Conservation (phyloP, 2,888 invertebrate species). For the Hylaea fasciaria region DNA sequence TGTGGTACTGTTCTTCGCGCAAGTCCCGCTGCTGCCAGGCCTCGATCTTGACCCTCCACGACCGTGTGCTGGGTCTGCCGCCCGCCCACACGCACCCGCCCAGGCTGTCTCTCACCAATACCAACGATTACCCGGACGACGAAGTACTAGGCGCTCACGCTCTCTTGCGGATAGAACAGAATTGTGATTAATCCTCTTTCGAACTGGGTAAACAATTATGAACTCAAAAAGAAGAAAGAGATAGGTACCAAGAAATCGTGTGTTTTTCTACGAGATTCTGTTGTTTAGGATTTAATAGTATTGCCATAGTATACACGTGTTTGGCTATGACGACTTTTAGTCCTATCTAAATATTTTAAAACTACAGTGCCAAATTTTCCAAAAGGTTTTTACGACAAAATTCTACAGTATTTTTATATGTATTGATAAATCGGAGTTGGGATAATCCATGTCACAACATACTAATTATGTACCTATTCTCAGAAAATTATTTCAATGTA, state of each 20-base stretch:
- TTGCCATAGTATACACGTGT: too few relatives aligned
- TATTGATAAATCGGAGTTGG: too few relatives aligned
- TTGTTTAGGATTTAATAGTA: too few relatives aligned
- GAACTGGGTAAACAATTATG: background rate
- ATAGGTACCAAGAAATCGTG: too few relatives aligned
- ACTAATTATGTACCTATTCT: background rate
- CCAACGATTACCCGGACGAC: slow-evolving; percentile 32
- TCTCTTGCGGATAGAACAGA: slow-evolving; percentile 34
- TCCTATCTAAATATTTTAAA: too few relatives aligned
- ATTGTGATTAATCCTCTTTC: slow-evolving; percentile 15
- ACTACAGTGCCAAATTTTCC: slow-evolving; percentile 1
- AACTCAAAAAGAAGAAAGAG: background rate
- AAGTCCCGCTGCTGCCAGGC: slow-evolving; percentile 66
- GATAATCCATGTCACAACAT: too few relatives aligned
- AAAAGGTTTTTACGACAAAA: too few relatives aligned
- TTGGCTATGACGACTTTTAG: too few relatives aligned
- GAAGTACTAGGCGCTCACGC: slow-evolving; percentile 32
- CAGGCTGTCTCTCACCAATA: slow-evolving; percentile 52
- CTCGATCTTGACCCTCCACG: slow-evolving; percentile 62
- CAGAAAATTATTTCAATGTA: background rate
- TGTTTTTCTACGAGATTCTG: too few relatives aligned
- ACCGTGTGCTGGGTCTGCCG: slow-evolving; percentile 58
- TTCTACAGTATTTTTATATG: too few relatives aligned
- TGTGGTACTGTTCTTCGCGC: slow-evolving; percentile 72
- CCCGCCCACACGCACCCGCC: slow-evolving; percentile 67